A percentile compares a stretch with the other conserved stretches of the same genome.
Conservation (phyloP, 1,140 invertebrate genomes). For the Limonius californicus region DNA sequence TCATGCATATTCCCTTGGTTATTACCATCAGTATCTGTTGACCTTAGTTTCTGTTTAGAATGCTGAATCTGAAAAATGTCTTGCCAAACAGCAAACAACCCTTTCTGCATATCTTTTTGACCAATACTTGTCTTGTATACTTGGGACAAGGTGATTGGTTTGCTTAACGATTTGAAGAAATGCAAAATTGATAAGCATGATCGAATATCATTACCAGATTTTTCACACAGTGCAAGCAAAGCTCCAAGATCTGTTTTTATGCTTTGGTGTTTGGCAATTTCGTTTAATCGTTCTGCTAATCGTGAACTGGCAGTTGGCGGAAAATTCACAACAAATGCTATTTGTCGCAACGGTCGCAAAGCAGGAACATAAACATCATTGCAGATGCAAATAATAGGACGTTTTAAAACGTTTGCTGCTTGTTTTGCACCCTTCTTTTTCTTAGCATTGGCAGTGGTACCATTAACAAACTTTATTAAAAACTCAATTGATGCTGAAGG, state of each 20-base stretch:
- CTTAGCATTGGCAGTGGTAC: slow-evolving; percentile 36
- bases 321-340: slow-evolving; percentile 72
- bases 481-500: slow-evolving; percentile 79
- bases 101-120: slow-evolving; percentile 81
- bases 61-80: slow-evolving; percentile 70
- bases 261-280: slow-evolving; percentile 65
- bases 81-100: slow-evolving; percentile 78
- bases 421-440: slow-evolving; percentile 48
- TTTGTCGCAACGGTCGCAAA: slow-evolving; percentile 67
- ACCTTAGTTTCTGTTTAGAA: slow-evolving; percentile 36
- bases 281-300: slow-evolving; percentile 61
- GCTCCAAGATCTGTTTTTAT: slow-evolving; percentile 68
- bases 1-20: slow-evolving; percentile 6
- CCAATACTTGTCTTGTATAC: slow-evolving; percentile 70
- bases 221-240: slow-evolving; percentile 72
- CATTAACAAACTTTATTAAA: slow-evolving; percentile 73
- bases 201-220: slow-evolving; percentile 82
- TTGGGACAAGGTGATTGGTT: slow-evolving; percentile 59
- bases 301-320: slow-evolving; percentile 60
- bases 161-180: slow-evolving; percentile 58
- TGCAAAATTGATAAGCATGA: slow-evolving; percentile 84
- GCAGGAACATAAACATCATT: slow-evolving; percentile 91
- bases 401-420: slow-evolving; percentile 54
- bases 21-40: neutral
- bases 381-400: slow-evolving; percentile 95